These are phyloP conservation scores for Paguma larvata DNA, from an alignment of 2,797 vertebrate species.

Conservation along the genomic window DNA sequence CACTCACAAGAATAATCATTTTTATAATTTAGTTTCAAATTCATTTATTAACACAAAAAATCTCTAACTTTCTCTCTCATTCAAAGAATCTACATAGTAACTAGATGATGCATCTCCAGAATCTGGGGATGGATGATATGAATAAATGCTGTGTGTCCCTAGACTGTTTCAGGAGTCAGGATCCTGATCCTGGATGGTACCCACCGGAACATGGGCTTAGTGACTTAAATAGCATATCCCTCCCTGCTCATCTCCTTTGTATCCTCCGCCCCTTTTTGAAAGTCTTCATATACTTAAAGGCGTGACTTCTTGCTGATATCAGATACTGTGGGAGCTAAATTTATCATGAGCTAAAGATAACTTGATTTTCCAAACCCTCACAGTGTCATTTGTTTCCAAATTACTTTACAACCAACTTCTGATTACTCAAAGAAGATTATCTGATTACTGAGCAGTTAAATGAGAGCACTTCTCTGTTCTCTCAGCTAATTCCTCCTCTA, in stretches of 20 bases:
- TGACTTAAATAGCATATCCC: background rate
- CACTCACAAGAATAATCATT: slow-evolving; percentile 30
- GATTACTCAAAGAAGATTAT: slow-evolving; percentile 65
- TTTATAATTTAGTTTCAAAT: slow-evolving; percentile 21
- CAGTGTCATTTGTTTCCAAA: slow-evolving; percentile 54
- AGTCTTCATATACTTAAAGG: background rate
- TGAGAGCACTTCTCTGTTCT: background rate
- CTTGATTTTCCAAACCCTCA: slow-evolving; percentile 28
- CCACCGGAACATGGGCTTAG: background rate
- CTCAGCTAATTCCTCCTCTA: slow-evolving; percentile 28
- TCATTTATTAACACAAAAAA: background rate
- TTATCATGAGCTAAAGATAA: slow-evolving; percentile 51
- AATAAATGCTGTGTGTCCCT: background rate
- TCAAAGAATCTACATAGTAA: background rate
- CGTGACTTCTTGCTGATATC: background rate
- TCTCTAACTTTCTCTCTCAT: background rate
- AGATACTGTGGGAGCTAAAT: slow-evolving; percentile 10
- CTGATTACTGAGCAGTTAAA: slow-evolving; percentile 66
- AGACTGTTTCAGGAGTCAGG: background rate
- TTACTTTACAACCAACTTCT: slow-evolving; percentile 67
- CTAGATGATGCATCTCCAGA: background rate
- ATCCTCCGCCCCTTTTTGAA: background rate
- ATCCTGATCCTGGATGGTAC: background rate
- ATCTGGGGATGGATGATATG: too few species aligned
- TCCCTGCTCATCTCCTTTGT: background rate